Evolutionary conservation across 2,888 invertebrate species (phyloP).

Genomic region (Mythimna loreyi): DNA sequence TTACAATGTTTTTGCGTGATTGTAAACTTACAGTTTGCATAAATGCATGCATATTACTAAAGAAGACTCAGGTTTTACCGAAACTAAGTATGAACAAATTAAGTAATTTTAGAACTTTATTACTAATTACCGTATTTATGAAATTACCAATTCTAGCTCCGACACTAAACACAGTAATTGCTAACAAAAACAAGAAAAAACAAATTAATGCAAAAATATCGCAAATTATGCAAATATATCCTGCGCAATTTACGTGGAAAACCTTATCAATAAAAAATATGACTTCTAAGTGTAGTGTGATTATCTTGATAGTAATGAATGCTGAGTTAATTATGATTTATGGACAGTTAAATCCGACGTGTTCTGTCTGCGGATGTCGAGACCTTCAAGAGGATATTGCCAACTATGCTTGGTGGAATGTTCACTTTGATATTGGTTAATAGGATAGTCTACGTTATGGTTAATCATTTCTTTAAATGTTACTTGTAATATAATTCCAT

Average conservation of each 20-base stretch:
- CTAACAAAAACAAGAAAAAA: conserved; percentile 17
- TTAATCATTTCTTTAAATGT: background rate
- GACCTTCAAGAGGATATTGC: conserved; percentile 44
- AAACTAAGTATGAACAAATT: too few relatives aligned
- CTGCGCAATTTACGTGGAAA: conserved; percentile 54
- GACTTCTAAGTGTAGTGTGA: conserved; percentile 37
- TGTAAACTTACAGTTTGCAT: background rate
- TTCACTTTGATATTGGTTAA: background rate
- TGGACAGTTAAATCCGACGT: conserved; percentile 40
- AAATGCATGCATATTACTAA: too few relatives aligned
- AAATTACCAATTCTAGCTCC: conserved; percentile 7
- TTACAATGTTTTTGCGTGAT: too few relatives aligned
- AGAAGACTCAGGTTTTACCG: too few relatives aligned
- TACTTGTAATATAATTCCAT: background rate
- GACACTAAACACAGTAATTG: conserved; percentile 20
- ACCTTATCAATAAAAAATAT: conserved; percentile 51
- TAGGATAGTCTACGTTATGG: background rate
- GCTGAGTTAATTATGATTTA: conserved; percentile 63
- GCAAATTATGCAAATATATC: conserved; percentile 55
- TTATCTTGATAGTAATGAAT: conserved; percentile 54
- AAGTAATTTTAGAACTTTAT: background rate
- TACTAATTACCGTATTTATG: background rate
- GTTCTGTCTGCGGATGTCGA: conserved; percentile 28
- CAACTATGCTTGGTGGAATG: conserved; percentile 1
- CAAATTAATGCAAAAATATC: conserved; percentile 39